phyloP scores from a whole-genome alignment of 1,140 invertebrate species.

The Nomia melanderi region DNA sequence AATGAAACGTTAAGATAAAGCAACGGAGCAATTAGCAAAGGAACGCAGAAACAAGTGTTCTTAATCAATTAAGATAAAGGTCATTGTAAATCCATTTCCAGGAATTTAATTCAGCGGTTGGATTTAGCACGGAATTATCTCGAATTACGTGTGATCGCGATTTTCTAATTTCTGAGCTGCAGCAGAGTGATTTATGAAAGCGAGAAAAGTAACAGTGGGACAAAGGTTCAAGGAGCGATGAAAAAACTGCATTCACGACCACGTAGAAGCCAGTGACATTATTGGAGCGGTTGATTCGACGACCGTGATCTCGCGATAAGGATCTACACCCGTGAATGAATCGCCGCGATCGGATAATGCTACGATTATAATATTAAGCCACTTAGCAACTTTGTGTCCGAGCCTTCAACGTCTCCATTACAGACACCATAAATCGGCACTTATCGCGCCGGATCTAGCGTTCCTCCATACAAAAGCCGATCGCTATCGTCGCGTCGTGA shows the following conservation, averaged over 20 bases:
- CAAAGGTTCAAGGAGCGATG: too few relatives aligned
- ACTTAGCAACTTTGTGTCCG: neutral
- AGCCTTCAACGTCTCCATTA: constrained; percentile 1
- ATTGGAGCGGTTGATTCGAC: neutral
- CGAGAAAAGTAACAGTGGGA: too few relatives aligned
- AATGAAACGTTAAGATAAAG: neutral
- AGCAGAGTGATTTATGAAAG: too few relatives aligned
- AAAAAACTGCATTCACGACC: neutral
- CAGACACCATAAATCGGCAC: neutral
- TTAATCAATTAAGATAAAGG: too few relatives aligned
- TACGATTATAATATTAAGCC: neutral
- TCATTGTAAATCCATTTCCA: too few relatives aligned
- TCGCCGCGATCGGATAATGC: neutral
- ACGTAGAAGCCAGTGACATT: neutral
- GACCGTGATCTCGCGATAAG: neutral
- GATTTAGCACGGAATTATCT: too few relatives aligned
- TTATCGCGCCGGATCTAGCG: constrained; percentile 21
- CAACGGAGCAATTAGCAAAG: too few relatives aligned
- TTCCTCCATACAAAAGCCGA: neutral
- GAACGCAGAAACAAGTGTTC: too few relatives aligned
- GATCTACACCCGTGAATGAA: neutral
- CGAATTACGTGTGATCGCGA: too few relatives aligned
- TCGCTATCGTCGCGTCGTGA: neutral
- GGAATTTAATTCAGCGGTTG: too few relatives aligned
- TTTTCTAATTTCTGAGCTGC: too few relatives aligned